Percentiles rank a stretch among this genome's conserved stretches.
These are phyloP conservation scores for Oncorhynchus nerka DNA, from an alignment of 2,113 vertebrate species.

Conservation along the genomic window DNA sequence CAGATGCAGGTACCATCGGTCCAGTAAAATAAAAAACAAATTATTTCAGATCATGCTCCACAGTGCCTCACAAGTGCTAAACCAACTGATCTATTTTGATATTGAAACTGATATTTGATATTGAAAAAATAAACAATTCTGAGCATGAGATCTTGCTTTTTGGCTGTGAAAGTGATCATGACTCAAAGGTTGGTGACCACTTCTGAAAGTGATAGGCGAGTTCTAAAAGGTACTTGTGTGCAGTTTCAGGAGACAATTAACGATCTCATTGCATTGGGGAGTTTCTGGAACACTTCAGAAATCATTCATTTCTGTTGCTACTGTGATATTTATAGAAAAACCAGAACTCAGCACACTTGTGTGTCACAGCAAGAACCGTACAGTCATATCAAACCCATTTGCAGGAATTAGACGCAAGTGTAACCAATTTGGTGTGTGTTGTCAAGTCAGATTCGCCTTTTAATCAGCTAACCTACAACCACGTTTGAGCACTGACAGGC, in stretches of 20 bases:
- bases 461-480: slow-evolving; percentile 4
- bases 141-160: too few species aligned
- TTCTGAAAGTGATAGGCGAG: slow-evolving; percentile 11
- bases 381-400: neutral
- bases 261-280: slow-evolving; percentile 31
- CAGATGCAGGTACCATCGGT: too few species aligned
- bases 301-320: slow-evolving; percentile 23
- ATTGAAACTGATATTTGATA: too few species aligned
- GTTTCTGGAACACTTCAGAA: slow-evolving; percentile 40
- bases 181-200: too few species aligned
- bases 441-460: slow-evolving; percentile 21
- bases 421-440: slow-evolving; percentile 4
- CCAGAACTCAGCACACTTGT: neutral
- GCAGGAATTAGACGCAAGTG: neutral
- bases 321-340: slow-evolving; percentile 29
- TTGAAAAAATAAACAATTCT: too few species aligned
- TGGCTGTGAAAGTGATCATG: too few species aligned
- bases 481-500: neutral
- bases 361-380: neutral
- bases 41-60: too few species aligned
- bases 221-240: neutral
- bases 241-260: slow-evolving; percentile 34
- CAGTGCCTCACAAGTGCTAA: too few species aligned
- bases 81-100: too few species aligned
- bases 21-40: too few species aligned